Base-by-base conservation (phyloP, 1,140 invertebrate species). In the Drosophila baimaii region DNA sequence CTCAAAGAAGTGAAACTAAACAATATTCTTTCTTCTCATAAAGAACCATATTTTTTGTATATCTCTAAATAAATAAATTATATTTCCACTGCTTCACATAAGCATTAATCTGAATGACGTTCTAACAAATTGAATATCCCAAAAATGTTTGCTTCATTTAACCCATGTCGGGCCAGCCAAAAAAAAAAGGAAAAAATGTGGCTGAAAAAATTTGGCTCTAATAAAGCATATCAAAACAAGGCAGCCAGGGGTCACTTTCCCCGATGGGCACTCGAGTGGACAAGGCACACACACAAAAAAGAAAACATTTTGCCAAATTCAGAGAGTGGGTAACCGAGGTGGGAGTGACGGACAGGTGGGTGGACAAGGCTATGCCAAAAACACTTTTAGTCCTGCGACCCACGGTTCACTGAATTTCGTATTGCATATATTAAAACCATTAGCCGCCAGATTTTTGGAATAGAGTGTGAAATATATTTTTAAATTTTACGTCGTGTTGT, bases 341-440 rank as follows among this genome's bases (percentile, higher is more conserved):
- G 13, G 31, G 19, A 57, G 27, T 31, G 46, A 33, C 47, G 44
- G 64, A 73, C 79, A 88, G 79, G 79, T 83, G 76, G 79, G 79
- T 83, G 76, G 72, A 37, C 35, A 62, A 54, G 35, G 29, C 57
- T 43, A 21, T 19, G 33, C 54, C 41, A 44, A 35, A 56, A 39
- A 77, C 72, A 77, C 55, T 71, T 84, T 88, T 74, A 66, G 73
- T 52, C 63, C 69, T 49, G 33, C 62, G 80, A 23, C 39, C 37
- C 37, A 58, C 75, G 84, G 77, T 80, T 88, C 80, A 88, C 25
- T 88, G 84, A 77, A 49, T 84, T 69, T 72, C 27, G 54, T 51
- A 89, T 89, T 69, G 76, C 64, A 88, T 89, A 84, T 89, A 81
- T 80, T 78, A 81, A 84, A 89, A 84, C 77, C 72, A 89, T 88